Base-by-base conservation (phyloP, 1,140 invertebrate genomes). In the Drosophila orena region DNA sequence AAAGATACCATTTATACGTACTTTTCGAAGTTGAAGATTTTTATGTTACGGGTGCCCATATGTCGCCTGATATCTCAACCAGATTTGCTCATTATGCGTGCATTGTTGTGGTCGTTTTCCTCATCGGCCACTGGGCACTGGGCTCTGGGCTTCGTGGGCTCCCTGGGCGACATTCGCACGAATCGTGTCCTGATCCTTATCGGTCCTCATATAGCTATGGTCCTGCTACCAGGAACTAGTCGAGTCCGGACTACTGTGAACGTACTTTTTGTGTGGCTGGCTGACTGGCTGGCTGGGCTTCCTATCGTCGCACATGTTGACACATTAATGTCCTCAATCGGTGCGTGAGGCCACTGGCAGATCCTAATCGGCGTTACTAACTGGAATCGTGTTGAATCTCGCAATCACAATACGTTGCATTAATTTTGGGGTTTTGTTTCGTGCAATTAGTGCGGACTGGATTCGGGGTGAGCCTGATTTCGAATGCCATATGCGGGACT, bases 291-390 rank as follows among this genome's bases (percentile, higher is more conserved):
- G 37, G n/a, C 20, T 12, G 12, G 58, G 55, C 55, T 34, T 43
- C 44, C 64, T 34, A 40, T 68, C 56, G 58, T 79, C 79, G 84
- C 83, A 89, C 84, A 89, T 89, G 84, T 89, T 89, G 84, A 89
- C 84, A 89, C 84, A 89, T 89, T 89, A 89, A 89, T 89, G 85
- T 84, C 73, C 64, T 77, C 61, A 24, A 55, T 59, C 8, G 44
- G 83, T 89, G 77, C 79, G 79, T 89, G 79, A 71, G 79, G 64
- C 72, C 69, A 24, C 56, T 59, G 72, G 64, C 40, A 71, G 84
- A 89, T 89, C 81, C 66, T 89, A 89, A 89, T 89, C 84, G 64
- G 72, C 84, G 80, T 80, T 80, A 80, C 84, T 89, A 89, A 89
- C 84, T 89, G 69, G 84, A 84, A 89, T 89, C 77, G 84, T 84